Evolutionary conservation across 64 coral and sea anemone species (phyloP), one percentile per base, ranked within the genome.

Genomic region (Porites australiensis): DNA sequence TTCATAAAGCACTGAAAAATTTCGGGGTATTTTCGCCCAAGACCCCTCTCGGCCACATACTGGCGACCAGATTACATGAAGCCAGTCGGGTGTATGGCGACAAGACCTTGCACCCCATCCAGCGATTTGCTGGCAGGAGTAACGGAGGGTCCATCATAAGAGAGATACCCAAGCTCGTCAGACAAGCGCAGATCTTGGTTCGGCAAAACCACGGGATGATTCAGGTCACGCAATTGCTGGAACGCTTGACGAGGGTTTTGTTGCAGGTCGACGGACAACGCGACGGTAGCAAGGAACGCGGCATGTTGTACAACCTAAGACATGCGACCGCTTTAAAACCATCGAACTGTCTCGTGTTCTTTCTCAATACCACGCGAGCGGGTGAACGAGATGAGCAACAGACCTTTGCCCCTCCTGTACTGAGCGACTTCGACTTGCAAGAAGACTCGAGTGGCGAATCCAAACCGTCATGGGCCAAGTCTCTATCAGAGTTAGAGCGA

Each of bases 291-390:
- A 73, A 73, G 13, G 70, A 73, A 73, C 22, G 70, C 27, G 70
- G 70, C 23, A 73, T 73, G 70, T 44, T 73, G 70, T 2, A 73
- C 70, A 73, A 73, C 13, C 37, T 73, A 11, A 73, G 70, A 73
- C 70, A 73, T 11, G 70, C 70, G 27, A 73, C 70, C 13, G 70
- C 70, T 13, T 8, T 14, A 2, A 73, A 13, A 73, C 70, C 70
- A 2, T 73, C 70, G 27, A 13, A 73, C 27, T 13, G 70, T 11
- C 0, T 73, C 5, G 23, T 73, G 10, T 73, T 73, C 37, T 73
- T 73, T 45, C 70, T 73, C 9, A 73, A 73, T 13, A 3, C 70
- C 23, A 46, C 43, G 10, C 21, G 9, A 13, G 7, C 27, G 43
- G 27, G 46, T 45, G 70, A 73, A 44, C 23, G 23, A 14, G 10